Base-by-base conservation (phyloP, 2,888 invertebrate species). In the Charanyca ferruginea region DNA sequence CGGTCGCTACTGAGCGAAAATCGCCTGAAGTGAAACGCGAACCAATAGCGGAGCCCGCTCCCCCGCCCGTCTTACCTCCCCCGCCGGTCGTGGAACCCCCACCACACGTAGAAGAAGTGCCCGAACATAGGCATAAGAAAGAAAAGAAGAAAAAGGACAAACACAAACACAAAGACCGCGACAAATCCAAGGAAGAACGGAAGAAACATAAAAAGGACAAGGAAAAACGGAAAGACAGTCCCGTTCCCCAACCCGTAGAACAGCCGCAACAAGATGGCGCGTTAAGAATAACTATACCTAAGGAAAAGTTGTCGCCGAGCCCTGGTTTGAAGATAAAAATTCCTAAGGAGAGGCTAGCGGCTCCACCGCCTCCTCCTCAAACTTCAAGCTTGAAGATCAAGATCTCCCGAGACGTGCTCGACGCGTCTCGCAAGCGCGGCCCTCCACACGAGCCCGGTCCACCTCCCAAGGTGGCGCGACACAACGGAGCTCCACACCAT, bases 61-160 rank as follows among this genome's bases (percentile, higher is more conserved):
- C 85, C 1, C 85, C 83, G n/a, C 81, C 83, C 13, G 63, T 59
- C 18, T 23, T 52, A 41, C 72, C 79, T n/a, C 70, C 79, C 11
- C 77, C 77, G 1, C 82, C 79, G 9, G 77, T 72, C 16, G 67
- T 63, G 5, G 77, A 77, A 23, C 45, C 70, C 68, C 41, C 81
- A 70, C 16, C 81, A 13, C 78, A 70, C 3, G 61, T 52, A 38
- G 79, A 78, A 1, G 85, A 84, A 51, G 59, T 60, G 16, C 58
- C 85, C 0, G 94, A 94, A 60, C 94, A 93, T 80, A 94, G 86
- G 83, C 94, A 92, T 69, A 94, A 94, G 77, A 93, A 96, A 85
- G 97, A 98, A 83, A 98, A 97, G 90, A 98, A 97, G 89, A 97
- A 97, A 87, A 97, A 97, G 85, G 97, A 97, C 82, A 98, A 97